These are phyloP conservation scores for Sebastes trivittatus DNA, from an alignment of 2,797 vertebrate genomes.

Conservation along the genomic window DNA sequence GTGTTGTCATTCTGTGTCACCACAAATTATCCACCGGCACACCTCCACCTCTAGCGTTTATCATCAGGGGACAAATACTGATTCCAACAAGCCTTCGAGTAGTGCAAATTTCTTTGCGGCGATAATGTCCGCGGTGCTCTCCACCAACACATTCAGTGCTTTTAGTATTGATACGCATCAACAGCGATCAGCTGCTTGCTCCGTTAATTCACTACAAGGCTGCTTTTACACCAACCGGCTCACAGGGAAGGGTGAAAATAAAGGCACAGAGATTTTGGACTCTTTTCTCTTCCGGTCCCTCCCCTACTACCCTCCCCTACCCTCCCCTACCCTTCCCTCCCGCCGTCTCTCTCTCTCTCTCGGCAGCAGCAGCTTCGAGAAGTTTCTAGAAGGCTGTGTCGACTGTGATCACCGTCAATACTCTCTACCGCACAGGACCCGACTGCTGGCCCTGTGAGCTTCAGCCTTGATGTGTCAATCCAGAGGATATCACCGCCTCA, in stretches of 20 bases:
- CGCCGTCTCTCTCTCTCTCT: neutral
- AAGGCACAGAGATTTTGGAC: constrained; percentile 72
- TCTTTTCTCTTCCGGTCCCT: constrained; percentile 16
- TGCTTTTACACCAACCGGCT: constrained; percentile 22
- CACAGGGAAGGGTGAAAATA: constrained; percentile 58
- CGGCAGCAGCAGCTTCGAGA: constrained; percentile 34
- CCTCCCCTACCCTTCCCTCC: neutral
- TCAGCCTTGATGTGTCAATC: constrained; percentile 60
- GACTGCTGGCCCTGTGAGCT: constrained; percentile 25
- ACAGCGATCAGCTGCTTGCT: neutral
- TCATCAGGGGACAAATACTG: constrained; percentile 3
- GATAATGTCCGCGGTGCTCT: constrained; percentile 36
- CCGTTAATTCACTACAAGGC: neutral
- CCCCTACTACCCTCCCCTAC: neutral
- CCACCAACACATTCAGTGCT: constrained; percentile 44
- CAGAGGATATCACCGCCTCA: constrained; percentile 13
- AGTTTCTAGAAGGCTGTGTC: constrained; percentile 66
- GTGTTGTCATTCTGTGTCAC: neutral
- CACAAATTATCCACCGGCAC: neutral
- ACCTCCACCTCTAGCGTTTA: neutral
- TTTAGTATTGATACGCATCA: constrained; percentile 6
- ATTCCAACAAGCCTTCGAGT: neutral
- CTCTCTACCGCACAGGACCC: constrained; percentile 16
- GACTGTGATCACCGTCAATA: constrained; percentile 56
- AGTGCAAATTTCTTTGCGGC: constrained; percentile 42